Conservation (phyloP, 2,113 vertebrate genomes). For the Colistium nudipinnis region DNA sequence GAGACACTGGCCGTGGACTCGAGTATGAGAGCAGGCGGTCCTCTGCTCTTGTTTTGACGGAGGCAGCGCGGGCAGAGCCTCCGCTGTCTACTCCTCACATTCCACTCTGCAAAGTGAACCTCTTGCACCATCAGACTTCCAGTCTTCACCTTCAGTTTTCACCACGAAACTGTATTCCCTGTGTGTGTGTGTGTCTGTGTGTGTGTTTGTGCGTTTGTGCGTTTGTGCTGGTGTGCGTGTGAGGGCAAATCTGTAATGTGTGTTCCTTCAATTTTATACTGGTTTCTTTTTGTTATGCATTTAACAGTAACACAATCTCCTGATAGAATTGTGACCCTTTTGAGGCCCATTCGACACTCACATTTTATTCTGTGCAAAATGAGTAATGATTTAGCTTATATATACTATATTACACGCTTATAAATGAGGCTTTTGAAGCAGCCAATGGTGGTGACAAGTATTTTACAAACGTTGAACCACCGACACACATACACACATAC, state of each 20-base stretch:
- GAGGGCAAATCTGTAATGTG: too few species aligned
- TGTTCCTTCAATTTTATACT: slow-evolving; percentile 5
- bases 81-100: slow-evolving; percentile 53
- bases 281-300: too few species aligned
- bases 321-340: too few species aligned
- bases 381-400: too few species aligned
- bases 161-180: too few species aligned
- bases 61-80: slow-evolving; percentile 29
- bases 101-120: slow-evolving; percentile 34
- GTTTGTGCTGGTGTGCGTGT: too few species aligned
- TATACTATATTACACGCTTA: neutral
- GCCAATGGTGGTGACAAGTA: neutral
- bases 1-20: slow-evolving; percentile 45
- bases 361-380: neutral
- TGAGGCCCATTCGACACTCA: too few species aligned
- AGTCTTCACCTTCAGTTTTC: slow-evolving; percentile 7
- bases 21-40: slow-evolving; percentile 23
- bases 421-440: neutral
- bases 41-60: slow-evolving; percentile 56
- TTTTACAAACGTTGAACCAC: neutral
- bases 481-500: too few species aligned
- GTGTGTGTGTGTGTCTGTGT: too few species aligned
- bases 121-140: slow-evolving; percentile 15
- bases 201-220: too few species aligned
- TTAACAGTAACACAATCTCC: too few species aligned